Base-by-base conservation (phyloP, 2,888 invertebrate species). In the Dasysyrphus albostriatus region DNA sequence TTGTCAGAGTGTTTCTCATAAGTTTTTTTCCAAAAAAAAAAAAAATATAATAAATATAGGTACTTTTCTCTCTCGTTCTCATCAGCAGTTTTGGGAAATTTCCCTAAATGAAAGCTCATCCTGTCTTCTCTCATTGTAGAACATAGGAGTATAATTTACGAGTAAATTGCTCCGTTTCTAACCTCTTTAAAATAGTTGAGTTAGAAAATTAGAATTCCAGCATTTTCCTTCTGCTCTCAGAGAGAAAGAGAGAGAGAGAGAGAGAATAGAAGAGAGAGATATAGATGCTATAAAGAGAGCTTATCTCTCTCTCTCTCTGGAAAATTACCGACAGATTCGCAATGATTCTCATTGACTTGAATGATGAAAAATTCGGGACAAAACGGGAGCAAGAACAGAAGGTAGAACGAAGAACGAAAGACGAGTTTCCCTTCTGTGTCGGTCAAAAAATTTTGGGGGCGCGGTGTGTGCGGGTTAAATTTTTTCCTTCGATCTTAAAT, bases 391-490 rank as follows among this genome's bases (percentile, higher is more conserved):
- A 70, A 74, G 32, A 59, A 24, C 19, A 29, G 67, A 51, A 78
- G 34, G 9, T 29, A 37, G 19, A 78, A 49, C 58, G 24, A 24
- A 24, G 37, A 59, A 76, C 70, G 47, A 47, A 24, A 54, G 67
- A 56, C 70, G 34, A 85, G 69, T 72, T 65, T 56, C 75, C 49
- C 67, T 77, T 59, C 61, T 73, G 44, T 56, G 34, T 78, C 81
- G 84, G 80, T 77, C 65, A 19, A 37, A 19, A 37, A 29, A 63
- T 37, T 58, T 77, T 58, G 77, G 77, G 51, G 69, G 69, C 16
- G 69, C 69, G 81, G 85, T 77, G 74, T 81, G 81, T 78, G 81
- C 81, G 81, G 85, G 42, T 59, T 65, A 61, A 29, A 24, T 24
- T 39, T 54, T 76, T 59, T 73, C 67, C 19, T 70, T 34, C 19